These are phyloP conservation scores for Tetragonula clypearis DNA, from an alignment of 1,140 invertebrate species.

Conservation along the genomic window DNA sequence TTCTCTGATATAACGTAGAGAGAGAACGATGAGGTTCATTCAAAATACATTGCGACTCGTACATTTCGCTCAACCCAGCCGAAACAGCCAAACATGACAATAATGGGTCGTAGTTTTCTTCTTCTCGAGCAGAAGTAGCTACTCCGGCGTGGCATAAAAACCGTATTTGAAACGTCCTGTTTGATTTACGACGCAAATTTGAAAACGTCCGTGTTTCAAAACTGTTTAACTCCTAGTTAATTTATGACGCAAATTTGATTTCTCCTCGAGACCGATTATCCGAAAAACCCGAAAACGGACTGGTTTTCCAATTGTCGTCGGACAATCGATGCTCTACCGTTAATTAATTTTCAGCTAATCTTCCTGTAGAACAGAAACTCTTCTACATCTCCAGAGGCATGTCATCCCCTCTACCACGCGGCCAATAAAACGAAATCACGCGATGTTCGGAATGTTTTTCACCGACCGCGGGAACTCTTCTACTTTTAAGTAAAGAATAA, in stretches of 20 bases:
- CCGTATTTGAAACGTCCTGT: no score
- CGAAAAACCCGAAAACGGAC: no score
- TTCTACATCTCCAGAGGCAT: neutral
- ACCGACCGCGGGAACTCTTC: neutral
- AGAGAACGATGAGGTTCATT: neutral
- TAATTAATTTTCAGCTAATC: no score
- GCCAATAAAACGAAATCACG: neutral
- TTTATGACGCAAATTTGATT: no score
- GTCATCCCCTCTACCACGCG: no score
- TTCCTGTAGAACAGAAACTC: no score
- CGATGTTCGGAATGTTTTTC: neutral
- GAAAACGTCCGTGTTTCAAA: no score
- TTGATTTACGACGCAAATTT: no score
- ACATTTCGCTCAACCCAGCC: neutral
- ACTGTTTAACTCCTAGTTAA: no score
- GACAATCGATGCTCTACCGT: no score
- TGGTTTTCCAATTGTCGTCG: no score
- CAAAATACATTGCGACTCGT: neutral
- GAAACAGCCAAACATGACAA: neutral
- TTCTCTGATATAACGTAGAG: neutral
- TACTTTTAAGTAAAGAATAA: slow-evolving; percentile 12
- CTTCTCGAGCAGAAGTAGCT: neutral
- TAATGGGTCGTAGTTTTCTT: neutral
- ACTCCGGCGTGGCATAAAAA: neutral
- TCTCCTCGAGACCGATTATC: no score